Evolutionary conservation across 2,888 invertebrate genomes (phyloP).

Genomic region (Lepidochrysops patricia): DNA sequence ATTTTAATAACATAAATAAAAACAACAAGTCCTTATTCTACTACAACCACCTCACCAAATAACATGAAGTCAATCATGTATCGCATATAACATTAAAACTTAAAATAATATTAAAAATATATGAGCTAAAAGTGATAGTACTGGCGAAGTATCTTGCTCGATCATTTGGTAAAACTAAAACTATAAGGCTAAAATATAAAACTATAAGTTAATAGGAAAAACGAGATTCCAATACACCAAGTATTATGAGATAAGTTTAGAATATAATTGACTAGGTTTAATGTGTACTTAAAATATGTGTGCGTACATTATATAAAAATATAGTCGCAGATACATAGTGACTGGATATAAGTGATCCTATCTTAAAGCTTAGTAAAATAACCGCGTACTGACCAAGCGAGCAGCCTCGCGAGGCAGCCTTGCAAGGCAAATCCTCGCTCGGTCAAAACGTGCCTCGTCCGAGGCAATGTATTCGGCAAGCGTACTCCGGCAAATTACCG

Average conservation of each 20-base stretch:
- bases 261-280: slow-evolving; percentile 7
- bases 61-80: neutral
- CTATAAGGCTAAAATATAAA: neutral
- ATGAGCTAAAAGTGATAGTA: neutral
- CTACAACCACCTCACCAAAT: slow-evolving; percentile 23
- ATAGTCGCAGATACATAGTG: neutral
- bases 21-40: slow-evolving; percentile 29
- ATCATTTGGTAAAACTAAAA: neutral
- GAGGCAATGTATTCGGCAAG: too few relatives aligned
- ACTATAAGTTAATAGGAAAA: neutral
- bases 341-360: neutral
- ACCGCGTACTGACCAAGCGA: too few relatives aligned
- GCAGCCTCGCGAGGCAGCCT: too few relatives aligned
- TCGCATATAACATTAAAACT: neutral
- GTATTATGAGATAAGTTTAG: slow-evolving; percentile 1
- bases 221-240: slow-evolving; percentile 2
- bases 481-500: too few relatives aligned
- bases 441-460: too few relatives aligned
- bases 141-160: neutral
- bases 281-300: neutral
- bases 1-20: slow-evolving; percentile 41
- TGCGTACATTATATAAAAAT: slow-evolving; percentile 2
- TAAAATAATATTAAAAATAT: neutral
- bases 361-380: too few relatives aligned
- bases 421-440: too few relatives aligned